Conservation (phyloP, 2,888 invertebrate species). For the Gymnocheta viridis region DNA sequence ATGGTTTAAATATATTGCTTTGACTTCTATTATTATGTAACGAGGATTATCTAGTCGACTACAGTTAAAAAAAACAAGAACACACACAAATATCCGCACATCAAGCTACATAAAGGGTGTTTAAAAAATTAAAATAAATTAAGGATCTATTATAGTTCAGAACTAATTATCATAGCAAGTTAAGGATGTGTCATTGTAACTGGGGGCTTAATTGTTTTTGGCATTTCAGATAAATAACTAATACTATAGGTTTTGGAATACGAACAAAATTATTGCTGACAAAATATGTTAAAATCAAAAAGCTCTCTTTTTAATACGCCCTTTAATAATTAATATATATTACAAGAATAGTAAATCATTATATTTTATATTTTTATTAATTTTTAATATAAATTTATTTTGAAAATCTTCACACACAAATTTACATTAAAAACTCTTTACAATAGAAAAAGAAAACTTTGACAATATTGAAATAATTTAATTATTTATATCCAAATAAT, state of each 20-base stretch:
- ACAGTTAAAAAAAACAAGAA: background rate
- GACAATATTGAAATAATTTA: background rate
- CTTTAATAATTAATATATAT: background rate
- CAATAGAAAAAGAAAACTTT: background rate
- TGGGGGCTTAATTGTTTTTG: too few species aligned
- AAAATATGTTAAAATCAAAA: background rate
- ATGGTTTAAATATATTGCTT: background rate
- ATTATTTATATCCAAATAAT: background rate
- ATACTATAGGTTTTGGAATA: too few species aligned
- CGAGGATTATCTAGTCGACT: constrained; percentile 21
- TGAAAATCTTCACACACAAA: background rate
- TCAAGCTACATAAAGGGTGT: background rate
- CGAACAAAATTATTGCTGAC: too few species aligned
- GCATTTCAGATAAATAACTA: too few species aligned
- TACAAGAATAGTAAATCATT: background rate
- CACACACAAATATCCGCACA: background rate
- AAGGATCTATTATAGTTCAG: too few species aligned
- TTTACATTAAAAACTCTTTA: background rate
- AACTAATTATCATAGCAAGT: too few species aligned
- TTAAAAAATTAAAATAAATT: too few species aligned
- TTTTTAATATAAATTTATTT: background rate
- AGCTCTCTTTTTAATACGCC: background rate
- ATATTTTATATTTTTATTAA: background rate
- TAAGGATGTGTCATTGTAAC: too few species aligned
- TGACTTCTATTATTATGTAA: background rate